Conservation (phyloP, 2,888 invertebrate species). For the Xestia c-nigrum region DNA sequence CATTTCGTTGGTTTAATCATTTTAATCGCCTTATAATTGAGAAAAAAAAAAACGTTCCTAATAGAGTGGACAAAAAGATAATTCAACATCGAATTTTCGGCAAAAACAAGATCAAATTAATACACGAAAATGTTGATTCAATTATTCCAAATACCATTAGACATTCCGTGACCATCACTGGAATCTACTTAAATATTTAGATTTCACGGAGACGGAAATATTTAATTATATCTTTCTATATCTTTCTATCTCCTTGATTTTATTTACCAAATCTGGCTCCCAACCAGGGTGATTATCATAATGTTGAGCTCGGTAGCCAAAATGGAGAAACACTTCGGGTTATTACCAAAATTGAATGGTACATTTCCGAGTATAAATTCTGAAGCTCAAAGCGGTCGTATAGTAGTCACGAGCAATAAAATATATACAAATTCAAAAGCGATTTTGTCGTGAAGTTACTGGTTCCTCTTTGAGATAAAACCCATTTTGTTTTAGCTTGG, state of each 20-base stretch:
- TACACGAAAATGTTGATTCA: constrained; percentile 11
- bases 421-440: background rate
- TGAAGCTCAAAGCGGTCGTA: background rate
- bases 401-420: background rate
- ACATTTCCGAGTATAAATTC: constrained; percentile 20
- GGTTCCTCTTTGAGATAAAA: background rate
- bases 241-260: constrained; percentile 7
- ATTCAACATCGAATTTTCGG: background rate
- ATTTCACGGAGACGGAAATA: constrained; percentile 7
- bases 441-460: background rate
- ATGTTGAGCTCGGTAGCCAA: background rate
- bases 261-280: constrained; percentile 8
- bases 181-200: constrained; percentile 29
- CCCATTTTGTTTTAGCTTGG: background rate
- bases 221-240: constrained; percentile 25
- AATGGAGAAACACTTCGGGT: constrained; percentile 12
- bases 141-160: constrained; percentile 31
- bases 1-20: no score
- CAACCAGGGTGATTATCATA: constrained; percentile 23
- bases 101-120: constrained; percentile 13
- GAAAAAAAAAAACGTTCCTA: no score
- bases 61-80: background rate
- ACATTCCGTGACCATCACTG: constrained; percentile 24
- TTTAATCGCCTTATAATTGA: background rate
- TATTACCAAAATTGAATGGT: constrained; percentile 11